Base-by-base conservation (phyloP, 2,113 vertebrate genomes). In the Zosterops lateralis region DNA sequence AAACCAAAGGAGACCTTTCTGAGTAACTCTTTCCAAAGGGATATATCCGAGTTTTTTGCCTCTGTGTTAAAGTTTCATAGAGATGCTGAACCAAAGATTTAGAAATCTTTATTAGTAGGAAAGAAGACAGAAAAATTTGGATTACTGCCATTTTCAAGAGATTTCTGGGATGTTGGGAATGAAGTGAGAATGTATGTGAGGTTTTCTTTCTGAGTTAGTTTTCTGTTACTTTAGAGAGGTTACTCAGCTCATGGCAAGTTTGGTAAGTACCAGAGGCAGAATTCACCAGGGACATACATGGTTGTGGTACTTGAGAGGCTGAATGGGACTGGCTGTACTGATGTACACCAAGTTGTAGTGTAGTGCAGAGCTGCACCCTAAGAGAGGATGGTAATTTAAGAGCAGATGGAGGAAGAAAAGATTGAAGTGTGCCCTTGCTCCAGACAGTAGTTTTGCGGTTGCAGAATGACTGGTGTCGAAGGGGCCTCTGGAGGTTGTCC, bases 281-380 rank as follows among this genome's bases (percentile, higher is more conserved):
- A 36, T n/a, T 78, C 1, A 3, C 16, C 13, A 7, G 72, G 45
- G 20, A 12, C 10, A 1, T 58, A 7, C 0, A 0, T 8, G 44
- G 12, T 2, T 32, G 19, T 89, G 56, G 4, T 54, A 14, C 18
- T 31, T 70, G 47, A 29, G 56, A 56, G 67, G 45, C 56, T 65
- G 58, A 61, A 18, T 44, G 53, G 44, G 24, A 9, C 14, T 34
- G 66, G 7, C 56, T 44, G 7, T 38, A 4, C 32, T 57, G 36
- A 14, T 61, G 17, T 9, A 25, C 54, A 16, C 18, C 0, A 1
- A 14, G 8, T 12, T 47, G 9, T 7, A 16, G 32, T 9, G 32
- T 7, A 38, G 61, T n/a, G 40, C 7, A 18, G 51, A 62, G 38
- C 56, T 92, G 76, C 50, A 20, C 32, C 28, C n/a, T 45, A 60